Evolutionary conservation across 2,797 vertebrate species (phyloP).

Genomic region (Helarctos malayanus): DNA sequence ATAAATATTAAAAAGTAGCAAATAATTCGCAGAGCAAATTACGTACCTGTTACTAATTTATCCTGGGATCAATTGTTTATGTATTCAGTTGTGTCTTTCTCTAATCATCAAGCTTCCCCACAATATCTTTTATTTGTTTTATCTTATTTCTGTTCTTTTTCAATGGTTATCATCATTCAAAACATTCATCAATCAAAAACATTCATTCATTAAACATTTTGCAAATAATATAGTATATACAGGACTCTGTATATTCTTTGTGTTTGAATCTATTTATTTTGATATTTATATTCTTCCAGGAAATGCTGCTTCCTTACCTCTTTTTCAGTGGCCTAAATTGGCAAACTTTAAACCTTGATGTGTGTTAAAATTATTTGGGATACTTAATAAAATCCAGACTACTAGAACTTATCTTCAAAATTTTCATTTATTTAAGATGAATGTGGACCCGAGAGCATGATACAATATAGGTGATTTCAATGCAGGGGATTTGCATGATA

Average conservation of each 20-base stretch:
- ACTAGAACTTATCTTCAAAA: background rate
- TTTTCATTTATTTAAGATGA: background rate
- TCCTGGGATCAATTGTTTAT: background rate
- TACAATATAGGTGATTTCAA: background rate
- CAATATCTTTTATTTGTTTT: background rate
- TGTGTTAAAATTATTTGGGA: background rate
- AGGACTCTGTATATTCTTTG: background rate
- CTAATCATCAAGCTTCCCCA: background rate
- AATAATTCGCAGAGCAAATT: conserved; percentile 16
- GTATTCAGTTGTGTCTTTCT: background rate
- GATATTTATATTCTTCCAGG: background rate
- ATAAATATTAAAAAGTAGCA: background rate
- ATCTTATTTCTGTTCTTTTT: background rate
- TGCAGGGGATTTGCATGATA: background rate
- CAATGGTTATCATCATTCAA: background rate
- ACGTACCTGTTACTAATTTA: background rate
- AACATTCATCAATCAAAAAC: background rate
- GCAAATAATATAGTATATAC: background rate
- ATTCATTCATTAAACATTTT: background rate
- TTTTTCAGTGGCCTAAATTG: background rate
- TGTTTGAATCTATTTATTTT: background rate
- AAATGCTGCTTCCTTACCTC: background rate
- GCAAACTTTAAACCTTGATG: background rate
- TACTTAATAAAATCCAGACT: background rate
- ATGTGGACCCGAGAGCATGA: background rate